Evolutionary conservation across 2,888 invertebrate species (phyloP).

Genomic region (Tenthredo notha): DNA sequence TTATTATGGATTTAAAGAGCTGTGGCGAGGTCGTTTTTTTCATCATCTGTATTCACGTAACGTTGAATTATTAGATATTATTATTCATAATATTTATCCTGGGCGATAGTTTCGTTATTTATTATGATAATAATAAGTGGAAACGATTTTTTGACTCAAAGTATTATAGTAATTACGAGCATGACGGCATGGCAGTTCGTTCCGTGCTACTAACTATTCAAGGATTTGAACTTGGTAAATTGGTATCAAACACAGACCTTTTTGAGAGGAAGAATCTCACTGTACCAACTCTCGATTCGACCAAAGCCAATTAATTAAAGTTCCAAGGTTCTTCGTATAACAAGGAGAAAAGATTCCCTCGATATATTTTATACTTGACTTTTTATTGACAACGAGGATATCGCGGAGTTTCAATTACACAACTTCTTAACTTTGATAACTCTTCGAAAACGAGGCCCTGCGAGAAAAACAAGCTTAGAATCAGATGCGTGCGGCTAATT

Average conservation of each 20-base stretch:
- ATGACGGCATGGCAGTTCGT: not conserved
- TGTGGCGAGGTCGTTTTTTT: not conserved
- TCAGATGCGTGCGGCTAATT: constrained; percentile 1
- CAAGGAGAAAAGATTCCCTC: not conserved
- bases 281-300: not conserved
- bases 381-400: not conserved
- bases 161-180: not conserved
- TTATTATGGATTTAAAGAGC: not conserved
- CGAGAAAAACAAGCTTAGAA: not conserved
- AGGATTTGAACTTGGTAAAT: constrained; percentile 11
- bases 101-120: not conserved
- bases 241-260: constrained; percentile 4
- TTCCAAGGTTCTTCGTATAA: constrained; percentile 13
- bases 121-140: not conserved
- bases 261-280: not conserved
- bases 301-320: constrained; percentile 22
- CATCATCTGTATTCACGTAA: too few relatives aligned
- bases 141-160: not conserved
- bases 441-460: not conserved
- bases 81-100: not conserved
- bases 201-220: constrained; percentile 2
- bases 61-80: not conserved
- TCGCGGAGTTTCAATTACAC: not conserved
- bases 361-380: not conserved
- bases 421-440: not conserved